Percentiles rank a stretch among this genome's conserved stretches.
Conservation (phyloP, 1,140 invertebrate genomes). For the Coenobita brevimanus region DNA sequence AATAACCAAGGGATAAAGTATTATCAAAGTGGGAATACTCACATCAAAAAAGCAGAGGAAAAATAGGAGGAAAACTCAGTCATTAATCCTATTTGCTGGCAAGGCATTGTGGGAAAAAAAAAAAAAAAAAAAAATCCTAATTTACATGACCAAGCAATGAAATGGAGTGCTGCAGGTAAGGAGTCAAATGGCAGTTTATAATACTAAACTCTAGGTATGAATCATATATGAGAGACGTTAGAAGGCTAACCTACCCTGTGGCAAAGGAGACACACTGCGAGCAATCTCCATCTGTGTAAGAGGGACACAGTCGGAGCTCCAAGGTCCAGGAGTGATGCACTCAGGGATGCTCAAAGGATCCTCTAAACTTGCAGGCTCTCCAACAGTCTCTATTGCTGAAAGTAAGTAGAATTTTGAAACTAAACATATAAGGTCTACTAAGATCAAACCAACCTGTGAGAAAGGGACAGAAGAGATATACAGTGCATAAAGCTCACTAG, state of each 20-base stretch:
- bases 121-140: neutral
- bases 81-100: neutral
- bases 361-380: conserved; percentile 29
- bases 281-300: conserved; percentile 46
- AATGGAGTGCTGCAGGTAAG: no score
- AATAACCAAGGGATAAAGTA: no score
- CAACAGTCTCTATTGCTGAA: conserved; percentile 50
- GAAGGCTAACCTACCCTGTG: no score
- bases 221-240: no score
- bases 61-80: neutral
- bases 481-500: no score
- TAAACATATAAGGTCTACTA: no score
- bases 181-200: no score
- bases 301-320: neutral
- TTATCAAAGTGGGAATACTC: no score
- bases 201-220: neutral
- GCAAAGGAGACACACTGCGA: conserved; percentile 23
- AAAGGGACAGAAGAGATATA: no score
- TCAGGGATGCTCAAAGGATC: conserved; percentile 53
- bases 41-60: neutral
- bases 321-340: conserved; percentile 32
- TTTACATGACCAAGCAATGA: neutral
- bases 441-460: no score
- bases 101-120: neutral
- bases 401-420: neutral